Evolutionary conservation across 2,888 invertebrate genomes (phyloP), one percentile per base, ranked within the genome.

Genomic region (Buathra laborator): DNA sequence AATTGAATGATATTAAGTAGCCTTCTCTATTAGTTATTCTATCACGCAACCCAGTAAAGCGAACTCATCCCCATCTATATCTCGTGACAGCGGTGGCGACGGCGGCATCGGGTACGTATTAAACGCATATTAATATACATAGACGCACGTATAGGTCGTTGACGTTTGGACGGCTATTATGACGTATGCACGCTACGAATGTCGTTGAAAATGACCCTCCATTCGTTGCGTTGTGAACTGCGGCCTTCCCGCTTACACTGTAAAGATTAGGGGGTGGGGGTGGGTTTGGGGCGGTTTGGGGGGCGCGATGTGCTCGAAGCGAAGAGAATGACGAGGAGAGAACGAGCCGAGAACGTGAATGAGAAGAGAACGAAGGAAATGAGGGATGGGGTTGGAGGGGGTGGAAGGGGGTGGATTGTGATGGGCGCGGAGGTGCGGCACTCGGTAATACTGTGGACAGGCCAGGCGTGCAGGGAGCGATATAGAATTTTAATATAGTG

Each of bases 401-500:
- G 5, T 37, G 37, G 7, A 1, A 5, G 37, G 37, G 37, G 37
- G 37, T 37, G 53, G 71, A 79, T 64, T 56, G 56, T 70, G 78
- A 81, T 68, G 83, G 83, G 46, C 53, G 81, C 71, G 76, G 83
- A 75, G 78, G 74, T 68, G 78, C 79, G 74, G 72, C 64, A 56
- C 81, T 83, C 74, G 72, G 79, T 85, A 84, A 80, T 83, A 80
- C 85, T 81, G 78, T 79, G 86, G 86, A 86, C 86, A 85, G 82
- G 59, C 85, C 51, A 70, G 84, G 86, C 86, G 87, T 85, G 78
- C 74, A 82, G 79, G 87, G 87, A 83, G 88, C 90, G 92, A 92
- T 94, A 94, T 93, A 93, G 93, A 94, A 94, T 94, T 94, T 94
- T 94, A 94, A 94, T 93, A 93, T 93, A 93, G 93, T 92, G 93